Evolutionary conservation across 2,888 invertebrate genomes (phyloP).

Genomic region (Oxyscelio sp.): DNA sequence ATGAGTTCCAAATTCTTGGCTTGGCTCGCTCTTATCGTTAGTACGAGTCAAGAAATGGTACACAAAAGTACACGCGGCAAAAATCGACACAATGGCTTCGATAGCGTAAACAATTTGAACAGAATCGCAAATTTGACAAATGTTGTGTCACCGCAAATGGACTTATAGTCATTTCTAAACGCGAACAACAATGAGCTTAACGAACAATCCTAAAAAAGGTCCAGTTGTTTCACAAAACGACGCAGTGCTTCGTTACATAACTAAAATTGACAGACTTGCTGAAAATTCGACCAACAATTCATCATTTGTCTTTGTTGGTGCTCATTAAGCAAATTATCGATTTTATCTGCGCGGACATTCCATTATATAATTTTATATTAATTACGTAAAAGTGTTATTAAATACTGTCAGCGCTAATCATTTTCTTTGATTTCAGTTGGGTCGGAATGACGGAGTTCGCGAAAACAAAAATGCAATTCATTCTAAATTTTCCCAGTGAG

Average conservation of each 20-base stretch:
- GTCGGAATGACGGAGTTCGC: background rate
- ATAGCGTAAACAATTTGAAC: background rate
- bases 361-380: slow-evolving; percentile 18
- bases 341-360: slow-evolving; percentile 8
- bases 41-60: background rate
- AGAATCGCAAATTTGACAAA: background rate
- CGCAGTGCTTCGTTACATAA: slow-evolving; percentile 8
- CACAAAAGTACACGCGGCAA: background rate
- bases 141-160: background rate
- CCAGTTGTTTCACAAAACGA: background rate
- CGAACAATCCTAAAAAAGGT: background rate
- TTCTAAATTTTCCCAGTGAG: background rate
- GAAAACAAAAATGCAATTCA: background rate
- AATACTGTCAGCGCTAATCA: background rate
- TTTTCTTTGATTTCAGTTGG: background rate
- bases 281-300: slow-evolving; percentile 29
- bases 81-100: background rate
- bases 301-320: slow-evolving; percentile 6
- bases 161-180: background rate
- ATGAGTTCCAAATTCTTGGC: slow-evolving; percentile 17
- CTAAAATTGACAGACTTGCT: background rate
- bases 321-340: slow-evolving; percentile 12
- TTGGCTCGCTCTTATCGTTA: slow-evolving; percentile 4
- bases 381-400: slow-evolving; percentile 1
- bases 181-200: background rate